A percentile compares a stretch with the other conserved stretches of the same genome.
Evolutionary conservation across 2,797 vertebrate genomes (phyloP).

Genomic region (Myoxocephalus aenaeus): DNA sequence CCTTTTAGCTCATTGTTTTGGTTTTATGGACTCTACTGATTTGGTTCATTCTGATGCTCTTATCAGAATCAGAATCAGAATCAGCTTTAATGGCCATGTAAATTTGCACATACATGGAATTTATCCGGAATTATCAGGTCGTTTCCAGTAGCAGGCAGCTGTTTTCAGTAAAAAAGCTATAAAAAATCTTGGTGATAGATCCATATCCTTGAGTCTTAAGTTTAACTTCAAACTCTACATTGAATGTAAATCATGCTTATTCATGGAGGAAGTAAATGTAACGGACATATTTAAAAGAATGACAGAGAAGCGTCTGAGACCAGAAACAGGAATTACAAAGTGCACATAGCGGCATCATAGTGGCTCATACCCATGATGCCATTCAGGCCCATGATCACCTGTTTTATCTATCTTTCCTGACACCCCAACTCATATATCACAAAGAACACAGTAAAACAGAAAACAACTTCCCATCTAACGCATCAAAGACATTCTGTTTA

Average conservation of each 20-base stretch:
- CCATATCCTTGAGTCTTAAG: not conserved
- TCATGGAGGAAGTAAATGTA: not conserved
- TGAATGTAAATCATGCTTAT: not conserved
- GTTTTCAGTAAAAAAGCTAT: too few species aligned
- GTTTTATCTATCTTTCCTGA: constrained; percentile 5
- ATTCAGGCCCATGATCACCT: constrained; percentile 4
- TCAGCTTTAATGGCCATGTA: too few species aligned
- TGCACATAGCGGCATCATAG: not conserved
- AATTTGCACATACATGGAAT: too few species aligned
- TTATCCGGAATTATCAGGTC: too few species aligned
- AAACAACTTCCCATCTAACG: not conserved
- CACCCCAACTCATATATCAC: not conserved
- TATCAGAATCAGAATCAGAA: too few species aligned
- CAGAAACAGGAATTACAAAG: constrained; percentile 7
- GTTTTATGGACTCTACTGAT: too few species aligned
- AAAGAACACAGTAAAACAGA: constrained; percentile 3
- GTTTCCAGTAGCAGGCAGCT: too few species aligned
- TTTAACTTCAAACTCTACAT: not conserved
- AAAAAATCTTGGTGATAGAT: too few species aligned
- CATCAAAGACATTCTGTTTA: constrained; percentile 42
- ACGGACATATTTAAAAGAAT: not conserved
- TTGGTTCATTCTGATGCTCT: too few species aligned
- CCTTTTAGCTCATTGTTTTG: too few species aligned
- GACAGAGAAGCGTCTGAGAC: not conserved
- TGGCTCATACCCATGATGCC: constrained; percentile 11